A percentile compares a stretch with the other conserved stretches of the same genome.
Evolutionary conservation across 2,113 vertebrate species (phyloP).

Genomic region (Macaca mulatta): DNA sequence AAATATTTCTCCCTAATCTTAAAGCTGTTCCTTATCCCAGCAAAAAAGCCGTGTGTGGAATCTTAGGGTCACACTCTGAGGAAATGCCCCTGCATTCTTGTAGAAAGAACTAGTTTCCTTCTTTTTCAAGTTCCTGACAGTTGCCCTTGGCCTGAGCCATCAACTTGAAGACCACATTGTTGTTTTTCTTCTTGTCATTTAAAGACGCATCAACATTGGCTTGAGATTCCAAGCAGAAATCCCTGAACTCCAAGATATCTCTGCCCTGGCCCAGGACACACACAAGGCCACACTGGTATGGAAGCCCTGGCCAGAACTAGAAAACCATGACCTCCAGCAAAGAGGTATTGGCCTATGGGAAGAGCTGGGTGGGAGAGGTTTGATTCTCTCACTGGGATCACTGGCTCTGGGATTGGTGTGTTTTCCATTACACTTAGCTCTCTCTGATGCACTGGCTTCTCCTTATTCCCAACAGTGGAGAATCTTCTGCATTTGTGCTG

Average conservation of each 20-base stretch:
- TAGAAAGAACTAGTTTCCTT: constrained; percentile 29
- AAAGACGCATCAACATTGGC: constrained; percentile 91
- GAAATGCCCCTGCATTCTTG: constrained; percentile 36
- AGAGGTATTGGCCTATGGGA: constrained; percentile 83
- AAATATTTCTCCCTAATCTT: not conserved
- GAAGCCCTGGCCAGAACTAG: constrained; percentile 89
- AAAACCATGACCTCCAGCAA: constrained; percentile 86
- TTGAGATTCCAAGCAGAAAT: constrained; percentile 91
- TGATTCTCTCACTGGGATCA: not conserved
- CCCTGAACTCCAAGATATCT: constrained; percentile 86
- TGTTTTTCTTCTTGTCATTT: constrained; percentile 68
- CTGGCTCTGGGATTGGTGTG: not conserved
- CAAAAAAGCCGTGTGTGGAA: constrained; percentile 25
- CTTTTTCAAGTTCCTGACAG: constrained; percentile 30
- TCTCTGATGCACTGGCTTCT: constrained; percentile 41
- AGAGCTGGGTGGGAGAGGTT: not conserved
- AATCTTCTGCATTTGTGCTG: constrained; percentile 91
- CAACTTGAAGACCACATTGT: not conserved
- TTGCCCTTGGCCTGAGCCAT: not conserved
- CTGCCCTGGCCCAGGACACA: constrained; percentile 82
- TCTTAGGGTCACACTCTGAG: constrained; percentile 17
- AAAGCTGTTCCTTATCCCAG: not conserved
- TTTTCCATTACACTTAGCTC: not conserved
- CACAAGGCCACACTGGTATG: constrained; percentile 91
- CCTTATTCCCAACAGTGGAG: constrained; percentile 87